Evolutionary conservation across 2,888 invertebrate species (phyloP), one percentile per base, ranked within the genome.

Genomic region (Trypoxylon attenuatum): DNA sequence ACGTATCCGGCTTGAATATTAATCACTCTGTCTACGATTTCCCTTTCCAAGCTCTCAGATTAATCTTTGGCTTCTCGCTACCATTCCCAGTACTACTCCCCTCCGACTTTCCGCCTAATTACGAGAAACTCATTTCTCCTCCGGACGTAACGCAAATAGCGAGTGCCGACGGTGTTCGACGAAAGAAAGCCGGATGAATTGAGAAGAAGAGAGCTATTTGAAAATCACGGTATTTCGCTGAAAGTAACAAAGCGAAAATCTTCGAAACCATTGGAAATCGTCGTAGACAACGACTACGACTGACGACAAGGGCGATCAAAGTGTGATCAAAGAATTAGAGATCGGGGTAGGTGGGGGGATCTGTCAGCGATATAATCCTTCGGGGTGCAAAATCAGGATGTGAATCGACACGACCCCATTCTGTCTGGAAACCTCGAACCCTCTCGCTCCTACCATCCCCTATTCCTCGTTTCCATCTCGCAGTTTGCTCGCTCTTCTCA

Each of bases 381-480:
- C 19, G 21, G 13, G 16, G 16, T 18, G 59, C 38, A 38, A 18
- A 58, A 58, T 39, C 43, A 16, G 49, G 45, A 63, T 39, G 56
- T 59, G 52, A 59, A 63, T 66, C 51, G 55, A 49, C 67, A 49
- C 67, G 67, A 55, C 51, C 60, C 67, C 66, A 52, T 46, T 60
- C 59, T 38, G 21, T 43, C 5, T 29, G 38, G 47, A 42, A n/a
- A 46, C 52, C 42, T 4, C 10, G 23, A 41, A 5, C 10, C 13
- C n/a, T 25, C 25, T 45, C 16, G 22, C 27, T n/a, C 25, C 4
- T 1, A 10, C 33, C 33, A 0, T 4, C 33, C 13, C 29, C 33
- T 33, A 13, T 6, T 10, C 33, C 33, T 33, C 27, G 27, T 27
- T 27, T 27, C 27, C 27, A 27, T 27, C 27, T n/a, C 27, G 3